phyloP scores from a whole-genome alignment of 2,888 invertebrate species.

The Phymatocera aterrima region DNA sequence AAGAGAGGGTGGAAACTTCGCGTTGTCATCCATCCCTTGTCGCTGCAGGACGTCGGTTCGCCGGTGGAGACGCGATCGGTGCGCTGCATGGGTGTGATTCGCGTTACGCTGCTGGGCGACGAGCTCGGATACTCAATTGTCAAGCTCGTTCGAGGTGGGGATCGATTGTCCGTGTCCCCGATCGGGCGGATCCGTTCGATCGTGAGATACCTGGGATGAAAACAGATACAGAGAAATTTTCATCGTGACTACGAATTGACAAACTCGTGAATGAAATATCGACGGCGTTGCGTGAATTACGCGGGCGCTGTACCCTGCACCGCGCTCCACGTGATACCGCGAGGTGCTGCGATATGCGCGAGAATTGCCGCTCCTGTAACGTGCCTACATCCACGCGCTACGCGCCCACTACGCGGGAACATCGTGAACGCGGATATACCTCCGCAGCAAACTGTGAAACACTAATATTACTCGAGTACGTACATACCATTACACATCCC shows the following conservation, averaged over 20 bases:
- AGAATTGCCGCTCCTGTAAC: neutral
- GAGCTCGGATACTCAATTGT: too few species aligned
- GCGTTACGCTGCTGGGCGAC: too few species aligned
- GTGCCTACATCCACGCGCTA: neutral
- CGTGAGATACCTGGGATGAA: too few species aligned
- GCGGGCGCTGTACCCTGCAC: neutral
- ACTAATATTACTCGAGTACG: constrained; percentile 67
- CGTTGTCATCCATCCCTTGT: constrained; percentile 25
- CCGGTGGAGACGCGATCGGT: neutral
- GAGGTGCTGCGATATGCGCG: neutral
- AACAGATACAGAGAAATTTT: too few species aligned
- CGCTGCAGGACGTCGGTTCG: neutral
- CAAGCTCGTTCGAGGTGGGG: too few species aligned
- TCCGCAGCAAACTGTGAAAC: constrained; percentile 60
- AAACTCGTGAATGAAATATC: neutral
- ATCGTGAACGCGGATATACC: constrained; percentile 33
- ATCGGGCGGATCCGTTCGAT: too few species aligned
- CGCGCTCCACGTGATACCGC: too few species aligned
- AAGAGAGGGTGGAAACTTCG: constrained; percentile 33
- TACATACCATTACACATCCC: constrained; percentile 69
- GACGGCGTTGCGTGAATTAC: too few species aligned
- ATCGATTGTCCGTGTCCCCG: too few species aligned
- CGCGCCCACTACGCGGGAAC: too few species aligned
- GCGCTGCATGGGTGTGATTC: too few species aligned
- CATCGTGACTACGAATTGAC: too few species aligned